phyloP scores from a whole-genome alignment of 2,797 vertebrate species.

The Urosaurus nigricauda region DNA sequence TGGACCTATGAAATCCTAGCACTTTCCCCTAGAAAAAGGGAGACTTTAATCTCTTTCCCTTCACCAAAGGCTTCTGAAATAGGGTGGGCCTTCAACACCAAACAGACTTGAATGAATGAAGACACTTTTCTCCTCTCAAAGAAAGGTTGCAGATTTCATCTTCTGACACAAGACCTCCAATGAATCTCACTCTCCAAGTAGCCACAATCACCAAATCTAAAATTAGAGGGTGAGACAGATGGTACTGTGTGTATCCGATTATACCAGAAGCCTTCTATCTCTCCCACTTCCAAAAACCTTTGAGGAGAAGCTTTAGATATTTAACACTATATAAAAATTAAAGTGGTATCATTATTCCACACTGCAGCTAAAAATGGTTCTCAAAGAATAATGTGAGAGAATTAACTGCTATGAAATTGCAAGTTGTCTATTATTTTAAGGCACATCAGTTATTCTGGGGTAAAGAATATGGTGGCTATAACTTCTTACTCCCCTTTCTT shows the following conservation, averaged over 20 bases:
- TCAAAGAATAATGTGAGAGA: constrained; percentile 3
- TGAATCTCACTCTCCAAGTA: constrained; percentile 16
- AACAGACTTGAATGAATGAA: neutral
- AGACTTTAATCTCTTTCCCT: neutral
- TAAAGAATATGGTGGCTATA: neutral
- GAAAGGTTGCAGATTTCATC: neutral
- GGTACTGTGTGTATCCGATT: constrained; percentile 32
- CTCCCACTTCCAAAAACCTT: constrained; percentile 4
- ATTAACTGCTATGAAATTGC: neutral
- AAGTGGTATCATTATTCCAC: neutral
- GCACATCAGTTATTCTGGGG: neutral
- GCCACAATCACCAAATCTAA: constrained; percentile 23
- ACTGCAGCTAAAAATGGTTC: neutral
- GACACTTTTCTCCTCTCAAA: neutral
- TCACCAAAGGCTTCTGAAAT: neutral
- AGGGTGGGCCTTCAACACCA: neutral
- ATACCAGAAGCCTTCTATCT: constrained; percentile 1
- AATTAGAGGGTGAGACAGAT: constrained; percentile 35
- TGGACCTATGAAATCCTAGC: constrained; percentile 11
- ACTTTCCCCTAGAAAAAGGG: neutral
- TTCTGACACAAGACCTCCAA: neutral
- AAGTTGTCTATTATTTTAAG: constrained; percentile 14
- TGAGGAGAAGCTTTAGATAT: constrained; percentile 5
- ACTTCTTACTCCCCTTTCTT: neutral
- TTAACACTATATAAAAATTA: constrained; percentile 4